Evolutionary conservation across 2,797 vertebrate genomes (phyloP).

Genomic region (Synanceia verrucosa): DNA sequence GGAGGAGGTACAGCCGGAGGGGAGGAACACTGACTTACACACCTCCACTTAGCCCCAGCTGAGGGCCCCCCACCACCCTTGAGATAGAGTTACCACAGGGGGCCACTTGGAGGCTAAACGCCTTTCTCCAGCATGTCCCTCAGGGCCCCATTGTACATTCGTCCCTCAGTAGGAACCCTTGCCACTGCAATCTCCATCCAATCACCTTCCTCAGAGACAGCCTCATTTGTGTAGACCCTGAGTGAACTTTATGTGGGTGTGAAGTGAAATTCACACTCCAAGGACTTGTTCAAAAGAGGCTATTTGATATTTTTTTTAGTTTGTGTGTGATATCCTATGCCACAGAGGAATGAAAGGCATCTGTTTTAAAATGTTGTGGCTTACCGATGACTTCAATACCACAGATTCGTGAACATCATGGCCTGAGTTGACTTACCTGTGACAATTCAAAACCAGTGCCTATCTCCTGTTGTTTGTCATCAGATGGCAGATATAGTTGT

Average conservation of each 20-base stretch:
- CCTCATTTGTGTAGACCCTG: constrained; percentile 74
- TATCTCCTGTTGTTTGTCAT: constrained; percentile 43
- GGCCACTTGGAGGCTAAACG: constrained; percentile 80
- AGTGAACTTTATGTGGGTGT: constrained; percentile 67
- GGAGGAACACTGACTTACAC: constrained; percentile 79
- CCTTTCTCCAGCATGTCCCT: constrained; percentile 74
- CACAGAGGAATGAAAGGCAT: not conserved
- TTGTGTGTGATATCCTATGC: constrained; percentile 13
- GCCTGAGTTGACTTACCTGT: constrained; percentile 11
- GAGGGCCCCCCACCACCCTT: constrained; percentile 81
- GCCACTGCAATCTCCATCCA: constrained; percentile 77
- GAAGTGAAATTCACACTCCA: constrained; percentile 64
- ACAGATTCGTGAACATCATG: constrained; percentile 7
- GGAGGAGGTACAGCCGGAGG: constrained; percentile 80
- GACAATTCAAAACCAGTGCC: constrained; percentile 18
- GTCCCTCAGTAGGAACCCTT: constrained; percentile 81
- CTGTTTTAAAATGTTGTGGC: not conserved
- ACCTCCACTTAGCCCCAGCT: constrained; percentile 83
- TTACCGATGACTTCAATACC: constrained; percentile 22
- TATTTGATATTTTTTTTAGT: constrained; percentile 24
- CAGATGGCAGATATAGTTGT: constrained; percentile 51
- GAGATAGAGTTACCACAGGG: constrained; percentile 84
- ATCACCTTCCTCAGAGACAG: constrained; percentile 72
- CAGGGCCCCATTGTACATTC: constrained; percentile 80
- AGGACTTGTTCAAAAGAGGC: constrained; percentile 39